Percentiles rank a stretch among this genome's conserved stretches.
Conservation (phyloP, 2,888 invertebrate species). For the Andrena praecox region DNA sequence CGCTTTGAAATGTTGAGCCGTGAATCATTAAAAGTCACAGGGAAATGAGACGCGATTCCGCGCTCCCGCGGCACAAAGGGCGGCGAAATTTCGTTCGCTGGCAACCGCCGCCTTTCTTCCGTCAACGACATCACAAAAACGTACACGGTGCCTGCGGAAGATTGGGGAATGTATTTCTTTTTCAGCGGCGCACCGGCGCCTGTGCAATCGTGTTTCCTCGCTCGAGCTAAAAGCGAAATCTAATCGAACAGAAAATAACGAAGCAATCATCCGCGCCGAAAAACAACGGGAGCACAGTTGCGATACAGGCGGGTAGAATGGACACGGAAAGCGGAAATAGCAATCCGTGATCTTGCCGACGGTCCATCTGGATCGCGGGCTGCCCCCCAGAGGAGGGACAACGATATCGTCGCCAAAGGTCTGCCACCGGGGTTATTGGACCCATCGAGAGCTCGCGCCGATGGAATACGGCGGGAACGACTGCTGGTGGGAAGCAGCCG, state of each 20-base stretch:
- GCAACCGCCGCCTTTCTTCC: not conserved
- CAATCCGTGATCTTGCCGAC: slow-evolving; percentile 15
- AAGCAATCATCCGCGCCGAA: slow-evolving; percentile 7
- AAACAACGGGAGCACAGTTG: slow-evolving; percentile 15
- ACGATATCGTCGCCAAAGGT: slow-evolving; percentile 41
- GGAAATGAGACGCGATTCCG: slow-evolving; percentile 18
- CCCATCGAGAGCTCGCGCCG: slow-evolving; percentile 51
- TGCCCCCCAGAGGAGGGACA: not conserved
- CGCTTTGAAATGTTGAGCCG: slow-evolving; percentile 36
- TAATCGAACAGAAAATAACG: slow-evolving; percentile 34
- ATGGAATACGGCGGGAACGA: slow-evolving; percentile 33
- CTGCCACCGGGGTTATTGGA: slow-evolving; percentile 55
- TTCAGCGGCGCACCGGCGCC: not conserved
- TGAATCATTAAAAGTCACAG: slow-evolving; percentile 46
- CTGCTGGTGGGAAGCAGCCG: slow-evolving; percentile 45
- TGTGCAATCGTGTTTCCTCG: not conserved
- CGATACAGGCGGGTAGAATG: slow-evolving; percentile 17
- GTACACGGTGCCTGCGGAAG: not conserved
- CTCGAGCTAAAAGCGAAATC: slow-evolving; percentile 27
- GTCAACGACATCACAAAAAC: not conserved
- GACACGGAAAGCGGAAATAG: slow-evolving; percentile 46
- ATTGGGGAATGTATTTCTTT: not conserved
- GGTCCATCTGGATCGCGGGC: slow-evolving; percentile 4
- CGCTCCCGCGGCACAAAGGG: not conserved
- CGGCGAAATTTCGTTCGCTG: not conserved